A percentile compares a stretch with the other conserved stretches of the same genome.
These are phyloP conservation scores for Valencia hispanica DNA, from an alignment of 2,797 vertebrate genomes.

Conservation along the genomic window DNA sequence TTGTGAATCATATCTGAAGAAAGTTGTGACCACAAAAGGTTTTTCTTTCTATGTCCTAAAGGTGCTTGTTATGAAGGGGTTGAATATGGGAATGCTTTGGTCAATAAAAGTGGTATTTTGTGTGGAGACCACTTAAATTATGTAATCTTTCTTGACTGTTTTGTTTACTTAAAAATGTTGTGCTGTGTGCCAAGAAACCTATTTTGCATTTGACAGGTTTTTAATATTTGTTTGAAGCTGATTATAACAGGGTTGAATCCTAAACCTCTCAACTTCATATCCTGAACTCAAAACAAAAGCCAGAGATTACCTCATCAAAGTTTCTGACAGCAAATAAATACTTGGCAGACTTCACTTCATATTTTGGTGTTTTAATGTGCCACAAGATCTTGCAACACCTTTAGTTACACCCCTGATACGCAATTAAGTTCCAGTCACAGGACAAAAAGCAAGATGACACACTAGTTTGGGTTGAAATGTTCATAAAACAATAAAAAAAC, in stretches of 20 bases:
- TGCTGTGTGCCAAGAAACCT: background rate
- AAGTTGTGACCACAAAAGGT: background rate
- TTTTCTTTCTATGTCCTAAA: background rate
- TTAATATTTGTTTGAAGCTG: background rate
- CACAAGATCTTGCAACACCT: background rate
- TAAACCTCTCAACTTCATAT: background rate
- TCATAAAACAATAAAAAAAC: constrained; percentile 31
- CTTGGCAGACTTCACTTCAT: background rate
- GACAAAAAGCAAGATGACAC: background rate
- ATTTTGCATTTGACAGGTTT: background rate
- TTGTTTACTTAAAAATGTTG: background rate
- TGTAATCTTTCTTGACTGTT: background rate
- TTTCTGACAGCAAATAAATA: background rate
- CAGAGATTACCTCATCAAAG: background rate
- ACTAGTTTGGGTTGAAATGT: background rate
- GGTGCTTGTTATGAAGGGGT: background rate
- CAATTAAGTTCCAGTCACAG: background rate
- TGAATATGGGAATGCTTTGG: background rate
- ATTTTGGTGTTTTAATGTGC: background rate
- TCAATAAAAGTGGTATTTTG: background rate
- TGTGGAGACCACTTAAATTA: background rate
- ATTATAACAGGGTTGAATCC: background rate
- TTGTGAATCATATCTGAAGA: background rate
- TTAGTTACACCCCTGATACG: background rate
- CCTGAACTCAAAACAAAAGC: background rate